phyloP scores from a whole-genome alignment of 2,113 vertebrate species.

The Oncorhynchus keta region DNA sequence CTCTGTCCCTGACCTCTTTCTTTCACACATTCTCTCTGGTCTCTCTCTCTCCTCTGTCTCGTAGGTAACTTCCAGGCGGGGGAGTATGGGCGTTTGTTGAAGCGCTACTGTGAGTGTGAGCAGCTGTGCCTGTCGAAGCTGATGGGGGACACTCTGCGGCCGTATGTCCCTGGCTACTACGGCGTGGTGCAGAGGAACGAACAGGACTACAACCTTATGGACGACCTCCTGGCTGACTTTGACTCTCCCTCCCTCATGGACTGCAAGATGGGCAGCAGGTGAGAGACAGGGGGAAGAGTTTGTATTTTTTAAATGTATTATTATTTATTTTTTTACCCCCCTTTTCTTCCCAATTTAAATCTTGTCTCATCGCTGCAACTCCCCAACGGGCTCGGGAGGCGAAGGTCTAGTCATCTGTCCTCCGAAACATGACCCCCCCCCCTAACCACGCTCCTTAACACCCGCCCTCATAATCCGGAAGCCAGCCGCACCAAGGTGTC shows the following conservation, averaged over 20 bases:
- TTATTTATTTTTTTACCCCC: too few relatives aligned
- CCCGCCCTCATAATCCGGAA: too few relatives aligned
- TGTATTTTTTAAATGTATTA: too few relatives aligned
- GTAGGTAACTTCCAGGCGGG: conserved; percentile 86
- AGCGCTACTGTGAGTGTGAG: conserved; percentile 84
- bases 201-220: conserved; percentile 87
- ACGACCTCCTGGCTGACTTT: conserved; percentile 85
- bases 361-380: too few relatives aligned
- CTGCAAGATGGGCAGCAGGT: conserved; percentile 94
- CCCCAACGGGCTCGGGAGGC: too few relatives aligned
- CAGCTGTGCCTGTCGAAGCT: conserved; percentile 82
- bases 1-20: neutral
- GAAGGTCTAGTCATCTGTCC: too few relatives aligned
- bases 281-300: conserved; percentile 9
- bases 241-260: conserved; percentile 90
- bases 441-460: too few relatives aligned
- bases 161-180: conserved; percentile 83
- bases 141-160: conserved; percentile 75
- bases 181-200: conserved; percentile 77
- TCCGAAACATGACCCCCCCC: too few relatives aligned
- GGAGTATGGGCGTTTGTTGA: conserved; percentile 82
- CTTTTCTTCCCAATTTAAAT: too few relatives aligned
- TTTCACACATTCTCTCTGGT: neutral
- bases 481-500: too few relatives aligned
- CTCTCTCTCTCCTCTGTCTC: neutral